Evolutionary conservation across 2,888 invertebrate species (phyloP).

Genomic region (Melikaiella ostensackeni): DNA sequence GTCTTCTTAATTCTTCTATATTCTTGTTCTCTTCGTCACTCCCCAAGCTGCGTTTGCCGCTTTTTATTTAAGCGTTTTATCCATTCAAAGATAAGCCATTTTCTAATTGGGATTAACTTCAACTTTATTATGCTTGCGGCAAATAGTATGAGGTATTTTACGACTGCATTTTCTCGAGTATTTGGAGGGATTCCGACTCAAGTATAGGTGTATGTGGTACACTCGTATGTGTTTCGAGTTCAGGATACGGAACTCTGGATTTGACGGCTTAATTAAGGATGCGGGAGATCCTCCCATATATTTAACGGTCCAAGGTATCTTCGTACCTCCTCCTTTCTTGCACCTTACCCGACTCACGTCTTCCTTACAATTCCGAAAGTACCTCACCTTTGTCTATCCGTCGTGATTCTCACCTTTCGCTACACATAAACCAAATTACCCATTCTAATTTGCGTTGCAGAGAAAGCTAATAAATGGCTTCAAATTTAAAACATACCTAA

Average conservation of each 20-base stretch:
- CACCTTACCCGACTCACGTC: conserved; percentile 15
- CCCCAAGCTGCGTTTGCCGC: too few species aligned
- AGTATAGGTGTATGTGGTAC: conserved; percentile 38
- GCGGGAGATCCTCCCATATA: conserved; percentile 55
- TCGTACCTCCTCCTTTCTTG: conserved; percentile 28
- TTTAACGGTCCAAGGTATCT: conserved; percentile 50
- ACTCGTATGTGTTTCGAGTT: conserved; percentile 53
- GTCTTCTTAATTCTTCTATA: too few species aligned
- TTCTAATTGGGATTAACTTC: neutral
- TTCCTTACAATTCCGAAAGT: conserved; percentile 28
- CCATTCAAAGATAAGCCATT: too few species aligned
- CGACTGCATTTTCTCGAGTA: neutral
- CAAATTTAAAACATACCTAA: too few species aligned
- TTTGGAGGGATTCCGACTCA: neutral
- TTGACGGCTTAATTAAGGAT: conserved; percentile 69
- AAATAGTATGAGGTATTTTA: neutral
- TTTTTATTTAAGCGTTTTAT: too few species aligned
- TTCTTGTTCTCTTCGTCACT: too few species aligned
- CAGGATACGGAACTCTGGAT: conserved; percentile 59
- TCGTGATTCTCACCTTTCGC: conserved; percentile 34
- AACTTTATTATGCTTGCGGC: neutral
- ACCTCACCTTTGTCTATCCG: conserved; percentile 31
- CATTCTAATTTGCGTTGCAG: neutral
- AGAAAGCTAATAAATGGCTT: conserved; percentile 22
- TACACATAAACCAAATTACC: conserved; percentile 24